Evolutionary conservation across 2,888 invertebrate genomes (phyloP).

Genomic region (Brachypalpus laphriformis): DNA sequence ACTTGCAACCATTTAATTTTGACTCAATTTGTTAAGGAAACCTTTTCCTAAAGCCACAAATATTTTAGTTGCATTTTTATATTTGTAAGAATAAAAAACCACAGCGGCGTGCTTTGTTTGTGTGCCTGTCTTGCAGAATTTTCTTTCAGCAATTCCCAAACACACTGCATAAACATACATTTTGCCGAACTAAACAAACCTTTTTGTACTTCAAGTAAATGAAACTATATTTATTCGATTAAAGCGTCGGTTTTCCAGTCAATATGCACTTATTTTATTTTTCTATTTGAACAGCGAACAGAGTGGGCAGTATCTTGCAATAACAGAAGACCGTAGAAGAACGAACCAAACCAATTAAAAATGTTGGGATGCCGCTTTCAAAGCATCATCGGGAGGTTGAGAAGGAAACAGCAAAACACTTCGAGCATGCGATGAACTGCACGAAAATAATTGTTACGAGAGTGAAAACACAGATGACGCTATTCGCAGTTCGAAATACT

Average conservation of each 20-base stretch:
- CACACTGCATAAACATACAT: neutral
- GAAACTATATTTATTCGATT: neutral
- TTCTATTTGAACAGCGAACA: neutral
- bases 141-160: neutral
- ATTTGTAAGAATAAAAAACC: neutral
- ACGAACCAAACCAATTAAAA: conserved; percentile 34
- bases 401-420: neutral
- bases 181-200: conserved; percentile 37
- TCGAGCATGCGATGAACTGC: neutral
- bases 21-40: too few relatives aligned
- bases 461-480: conserved; percentile 22
- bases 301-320: conserved; percentile 17
- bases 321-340: conserved; percentile 35
- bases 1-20: neutral
- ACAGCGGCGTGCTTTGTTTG: neutral
- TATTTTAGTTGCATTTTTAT: neutral
- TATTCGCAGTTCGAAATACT: neutral
- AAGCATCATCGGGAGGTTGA: neutral
- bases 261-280: neutral
- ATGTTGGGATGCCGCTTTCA: conserved; percentile 43
- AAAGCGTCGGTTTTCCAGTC: neutral
- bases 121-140: neutral
- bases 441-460: neutral
- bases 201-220: conserved; percentile 12
- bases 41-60: neutral